These are phyloP conservation scores for Girardinichthys multiradiatus DNA, from an alignment of 2,113 vertebrate species.

Conservation along the genomic window DNA sequence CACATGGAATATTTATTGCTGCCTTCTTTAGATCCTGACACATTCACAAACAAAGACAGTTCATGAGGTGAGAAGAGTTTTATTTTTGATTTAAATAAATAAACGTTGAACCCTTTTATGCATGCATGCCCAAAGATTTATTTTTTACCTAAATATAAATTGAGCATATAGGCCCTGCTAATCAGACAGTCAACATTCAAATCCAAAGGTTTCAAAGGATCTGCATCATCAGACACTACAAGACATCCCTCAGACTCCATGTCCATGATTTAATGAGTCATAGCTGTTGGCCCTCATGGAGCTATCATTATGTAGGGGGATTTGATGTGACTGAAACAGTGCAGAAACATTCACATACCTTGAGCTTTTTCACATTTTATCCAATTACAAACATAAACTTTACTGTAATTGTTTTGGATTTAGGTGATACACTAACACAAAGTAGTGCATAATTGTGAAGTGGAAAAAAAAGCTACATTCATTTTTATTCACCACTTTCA, in stretches of 20 bases:
- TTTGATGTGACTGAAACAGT: background rate
- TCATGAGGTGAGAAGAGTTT: background rate
- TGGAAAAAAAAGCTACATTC: background rate
- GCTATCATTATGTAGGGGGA: background rate
- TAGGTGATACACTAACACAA: background rate
- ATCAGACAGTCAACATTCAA: background rate
- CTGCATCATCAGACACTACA: background rate
- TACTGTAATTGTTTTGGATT: background rate
- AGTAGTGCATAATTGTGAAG: background rate
- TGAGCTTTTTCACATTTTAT: background rate
- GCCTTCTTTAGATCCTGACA: background rate
- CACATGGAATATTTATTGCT: background rate
- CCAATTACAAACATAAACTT: background rate
- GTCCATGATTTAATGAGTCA: background rate
- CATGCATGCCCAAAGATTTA: too few species aligned
- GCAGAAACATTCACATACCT: background rate
- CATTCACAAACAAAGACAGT: background rate
- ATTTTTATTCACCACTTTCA: background rate
- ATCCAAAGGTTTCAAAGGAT: background rate
- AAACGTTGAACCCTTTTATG: background rate
- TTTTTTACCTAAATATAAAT: background rate
- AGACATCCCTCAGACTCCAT: background rate
- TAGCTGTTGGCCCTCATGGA: background rate
- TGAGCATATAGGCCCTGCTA: background rate
- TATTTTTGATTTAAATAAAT: background rate